phyloP scores from a whole-genome alignment of 2,888 invertebrate species.

The Nemurella pictetii region DNA sequence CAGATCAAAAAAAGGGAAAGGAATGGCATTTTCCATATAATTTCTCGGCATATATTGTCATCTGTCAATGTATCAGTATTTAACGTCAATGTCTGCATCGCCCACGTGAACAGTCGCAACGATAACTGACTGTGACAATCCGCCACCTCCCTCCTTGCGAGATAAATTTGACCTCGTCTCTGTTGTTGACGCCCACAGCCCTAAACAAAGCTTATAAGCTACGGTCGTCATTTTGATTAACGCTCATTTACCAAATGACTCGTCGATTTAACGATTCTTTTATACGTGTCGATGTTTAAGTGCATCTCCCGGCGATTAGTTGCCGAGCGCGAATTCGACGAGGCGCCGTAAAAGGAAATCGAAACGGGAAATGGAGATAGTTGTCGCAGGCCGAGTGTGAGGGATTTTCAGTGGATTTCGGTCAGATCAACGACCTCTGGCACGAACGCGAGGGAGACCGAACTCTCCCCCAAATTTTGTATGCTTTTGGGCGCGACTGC shows the following conservation, averaged over 20 bases:
- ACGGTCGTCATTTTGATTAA: constrained; percentile 4
- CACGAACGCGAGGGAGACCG: too few species aligned
- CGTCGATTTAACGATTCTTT: not conserved
- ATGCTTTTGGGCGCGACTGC: too few species aligned
- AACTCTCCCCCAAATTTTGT: too few species aligned
- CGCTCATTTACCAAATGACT: constrained; percentile 7
- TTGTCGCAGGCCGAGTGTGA: not conserved
- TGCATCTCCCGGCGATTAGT: constrained; percentile 16
- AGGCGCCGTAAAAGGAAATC: constrained; percentile 10
- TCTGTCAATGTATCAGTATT: too few species aligned
- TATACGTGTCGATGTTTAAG: not conserved
- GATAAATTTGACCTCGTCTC: not conserved
- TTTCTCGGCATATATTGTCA: too few species aligned
- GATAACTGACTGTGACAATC: too few species aligned
- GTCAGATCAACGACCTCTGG: too few species aligned
- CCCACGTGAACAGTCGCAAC: too few species aligned
- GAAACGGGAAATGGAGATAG: not conserved
- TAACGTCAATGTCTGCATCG: too few species aligned
- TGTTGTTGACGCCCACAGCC: not conserved
- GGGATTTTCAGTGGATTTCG: not conserved
- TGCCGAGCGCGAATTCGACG: constrained; percentile 13
- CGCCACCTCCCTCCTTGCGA: too few species aligned
- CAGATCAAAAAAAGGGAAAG: too few species aligned
- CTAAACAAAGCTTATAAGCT: not conserved
- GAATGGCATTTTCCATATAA: too few species aligned